Base-by-base conservation (phyloP, 2,888 invertebrate genomes). In the Scaptomyza parva region DNA sequence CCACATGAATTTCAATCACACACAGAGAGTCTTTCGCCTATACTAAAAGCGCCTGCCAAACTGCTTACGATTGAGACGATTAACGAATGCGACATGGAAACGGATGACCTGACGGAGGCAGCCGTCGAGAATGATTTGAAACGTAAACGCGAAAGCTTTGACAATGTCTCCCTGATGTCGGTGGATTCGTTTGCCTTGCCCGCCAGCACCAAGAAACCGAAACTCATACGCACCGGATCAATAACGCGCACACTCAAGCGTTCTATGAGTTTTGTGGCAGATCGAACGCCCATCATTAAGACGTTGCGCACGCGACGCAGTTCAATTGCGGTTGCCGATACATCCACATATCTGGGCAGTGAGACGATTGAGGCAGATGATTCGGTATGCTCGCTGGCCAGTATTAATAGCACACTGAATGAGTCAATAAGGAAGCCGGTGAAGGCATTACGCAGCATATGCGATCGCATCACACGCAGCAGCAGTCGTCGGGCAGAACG, bases 211-310 rank as follows among this genome's bases (percentile, higher is more conserved):
- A 92, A 92, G 64, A 92, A 92, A 53, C 91, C 91, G 0, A 92
- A 92, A 74, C 82, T 92, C 6, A 88, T 89, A 53, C 90, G 92
- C 50, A 90, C 91, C 2, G 91, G 91, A 3, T 92, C 92, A 30
- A 90, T 92, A 44, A 90, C 91, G 43, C 84, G 91, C 11, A 90
- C 90, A 5, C 79, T 92, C 9, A 89, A 89, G 37, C 88, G 92
- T 0, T 91, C 92, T 22, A 90, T 92, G 85, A 92, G 91, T 57
- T 92, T 92, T 76, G 91, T 90, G 11, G 90, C 91, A 1, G 89
- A 89, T 37, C 88, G 90, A 59, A 91, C 91, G 17, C 91, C 91
- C 26, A 81, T 91, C 43, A 81, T 86, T n/a, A 90, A 88, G 52
- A 88, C 78, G 1, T 12, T 85, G 30, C 65, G 84, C 14, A 80